Evolutionary conservation across 2,888 invertebrate genomes (phyloP).

Genomic region (Esperia sulphurella): DNA sequence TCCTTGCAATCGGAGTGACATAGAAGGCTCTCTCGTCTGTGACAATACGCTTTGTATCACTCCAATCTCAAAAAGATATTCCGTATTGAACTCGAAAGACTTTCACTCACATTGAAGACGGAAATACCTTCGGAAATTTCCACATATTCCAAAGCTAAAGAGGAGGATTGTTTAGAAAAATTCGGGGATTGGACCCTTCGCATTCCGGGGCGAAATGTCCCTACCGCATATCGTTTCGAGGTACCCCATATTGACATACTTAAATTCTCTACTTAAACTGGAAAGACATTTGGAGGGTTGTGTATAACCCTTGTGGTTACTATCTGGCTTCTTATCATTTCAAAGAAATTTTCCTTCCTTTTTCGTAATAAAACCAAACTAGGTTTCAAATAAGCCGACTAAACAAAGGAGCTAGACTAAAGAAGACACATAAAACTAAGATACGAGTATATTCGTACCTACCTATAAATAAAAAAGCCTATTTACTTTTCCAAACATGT

Average conservation of each 20-base stretch:
- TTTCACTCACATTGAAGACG: conserved; percentile 33
- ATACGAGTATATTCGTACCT: too few relatives aligned
- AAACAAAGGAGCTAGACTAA: too few relatives aligned
- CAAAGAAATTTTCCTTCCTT: too few relatives aligned
- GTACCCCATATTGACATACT: conserved; percentile 6
- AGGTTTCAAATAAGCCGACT: too few relatives aligned
- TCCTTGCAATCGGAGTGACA: conserved; percentile 53
- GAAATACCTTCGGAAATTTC: conserved; percentile 27
- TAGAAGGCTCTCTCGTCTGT: conserved; percentile 50
- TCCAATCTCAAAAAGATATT: conserved; percentile 71
- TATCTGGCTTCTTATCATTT: too few relatives aligned
- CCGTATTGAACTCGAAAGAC: conserved; percentile 65
- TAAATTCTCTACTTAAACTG: conserved; percentile 8
- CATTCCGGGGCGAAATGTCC: conserved; percentile 25
- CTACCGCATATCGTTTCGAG: conserved; percentile 5
- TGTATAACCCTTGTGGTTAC: background rate
- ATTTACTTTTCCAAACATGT: too few relatives aligned
- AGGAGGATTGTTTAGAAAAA: conserved; percentile 49
- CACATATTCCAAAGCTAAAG: conserved; percentile 40
- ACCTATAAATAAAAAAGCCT: too few relatives aligned
- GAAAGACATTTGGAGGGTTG: conserved; percentile 5
- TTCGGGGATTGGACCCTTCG: conserved; percentile 30
- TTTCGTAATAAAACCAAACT: too few relatives aligned
- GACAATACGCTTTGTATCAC: conserved; percentile 72
- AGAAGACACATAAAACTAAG: too few relatives aligned